Evolutionary conservation across 2,113 vertebrate species (phyloP).

Genomic region (Calyptommatus sinebrachiatus): DNA sequence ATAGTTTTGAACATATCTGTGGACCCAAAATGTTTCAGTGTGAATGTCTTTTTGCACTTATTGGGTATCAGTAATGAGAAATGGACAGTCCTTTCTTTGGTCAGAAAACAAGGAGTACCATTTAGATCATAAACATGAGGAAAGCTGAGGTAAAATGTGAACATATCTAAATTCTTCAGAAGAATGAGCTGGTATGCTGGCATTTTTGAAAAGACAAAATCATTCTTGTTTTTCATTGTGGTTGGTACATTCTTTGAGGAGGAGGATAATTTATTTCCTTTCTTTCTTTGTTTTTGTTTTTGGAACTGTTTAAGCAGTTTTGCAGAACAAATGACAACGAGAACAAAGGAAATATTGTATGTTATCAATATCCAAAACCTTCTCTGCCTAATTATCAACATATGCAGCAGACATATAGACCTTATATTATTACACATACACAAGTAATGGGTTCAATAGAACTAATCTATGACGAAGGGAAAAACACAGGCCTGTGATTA

Average conservation of each 20-base stretch:
- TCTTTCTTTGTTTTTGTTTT: conserved; percentile 8
- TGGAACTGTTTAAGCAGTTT: conserved; percentile 33
- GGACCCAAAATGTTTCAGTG: conserved; percentile 18
- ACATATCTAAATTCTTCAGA: conserved; percentile 42
- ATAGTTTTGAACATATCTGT: conserved; percentile 15
- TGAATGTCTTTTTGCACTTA: conserved; percentile 13
- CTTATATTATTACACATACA: background rate
- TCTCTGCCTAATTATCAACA: conserved; percentile 55
- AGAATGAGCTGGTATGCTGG: conserved; percentile 58
- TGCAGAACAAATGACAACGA: conserved; percentile 35
- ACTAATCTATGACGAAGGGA: conserved; percentile 31
- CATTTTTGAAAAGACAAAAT: conserved; percentile 64
- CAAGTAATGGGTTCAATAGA: conserved; percentile 53
- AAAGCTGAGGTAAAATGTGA: conserved; percentile 50
- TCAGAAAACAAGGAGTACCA: background rate
- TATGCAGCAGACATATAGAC: conserved; percentile 37
- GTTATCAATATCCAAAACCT: conserved; percentile 52
- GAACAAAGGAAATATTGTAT: conserved; percentile 29
- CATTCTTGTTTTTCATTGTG: conserved; percentile 63
- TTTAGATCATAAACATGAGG: conserved; percentile 44
- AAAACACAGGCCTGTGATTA: conserved; percentile 36
- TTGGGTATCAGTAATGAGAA: conserved; percentile 32
- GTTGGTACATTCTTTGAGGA: conserved; percentile 56
- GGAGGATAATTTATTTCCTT: conserved; percentile 53
- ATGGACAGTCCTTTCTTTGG: conserved; percentile 12